Evolutionary conservation across 2,888 invertebrate genomes (phyloP).

Genomic region (Mesopsocus fuscifrons): DNA sequence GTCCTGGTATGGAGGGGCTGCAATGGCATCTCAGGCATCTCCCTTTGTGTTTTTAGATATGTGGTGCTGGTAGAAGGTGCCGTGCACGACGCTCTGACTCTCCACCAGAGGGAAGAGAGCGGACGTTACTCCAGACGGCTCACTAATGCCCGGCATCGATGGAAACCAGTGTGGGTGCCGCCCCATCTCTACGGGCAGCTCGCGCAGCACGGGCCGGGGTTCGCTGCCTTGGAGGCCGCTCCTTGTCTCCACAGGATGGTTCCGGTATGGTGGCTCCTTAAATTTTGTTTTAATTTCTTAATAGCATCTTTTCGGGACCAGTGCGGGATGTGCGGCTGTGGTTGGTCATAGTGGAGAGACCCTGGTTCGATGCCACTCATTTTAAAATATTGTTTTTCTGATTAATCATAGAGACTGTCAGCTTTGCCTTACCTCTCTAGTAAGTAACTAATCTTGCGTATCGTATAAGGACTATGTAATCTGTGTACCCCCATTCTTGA

Average conservation of each 20-base stretch:
- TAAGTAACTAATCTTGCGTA: no score
- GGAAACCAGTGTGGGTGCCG: constrained; percentile 30
- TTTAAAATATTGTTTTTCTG: constrained; percentile 11
- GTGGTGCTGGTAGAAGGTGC: constrained; percentile 76
- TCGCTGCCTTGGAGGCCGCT: constrained; percentile 33
- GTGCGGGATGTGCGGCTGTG: no score
- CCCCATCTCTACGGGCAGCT: constrained; percentile 77
- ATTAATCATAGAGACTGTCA: no score
- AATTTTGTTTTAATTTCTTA: constrained; percentile 18
- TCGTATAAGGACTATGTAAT: no score
- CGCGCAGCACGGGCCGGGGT: constrained; percentile 42
- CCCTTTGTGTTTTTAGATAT: constrained; percentile 48
- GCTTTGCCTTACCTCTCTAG: no score
- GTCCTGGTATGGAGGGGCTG: no score
- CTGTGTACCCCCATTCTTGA: no score
- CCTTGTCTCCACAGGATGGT: constrained; percentile 30
- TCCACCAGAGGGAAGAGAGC: constrained; percentile 61
- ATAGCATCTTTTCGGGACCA: neutral
- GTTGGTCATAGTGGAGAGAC: no score
- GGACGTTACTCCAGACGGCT: constrained; percentile 51
- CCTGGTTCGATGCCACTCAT: no score
- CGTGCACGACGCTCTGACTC: constrained; percentile 70
- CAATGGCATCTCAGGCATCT: no score
- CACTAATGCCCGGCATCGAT: constrained; percentile 26
- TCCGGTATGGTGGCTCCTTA: constrained; percentile 22